These are phyloP conservation scores for Clarias gariepinus DNA, from an alignment of 2,113 vertebrate species.

Conservation along the genomic window DNA sequence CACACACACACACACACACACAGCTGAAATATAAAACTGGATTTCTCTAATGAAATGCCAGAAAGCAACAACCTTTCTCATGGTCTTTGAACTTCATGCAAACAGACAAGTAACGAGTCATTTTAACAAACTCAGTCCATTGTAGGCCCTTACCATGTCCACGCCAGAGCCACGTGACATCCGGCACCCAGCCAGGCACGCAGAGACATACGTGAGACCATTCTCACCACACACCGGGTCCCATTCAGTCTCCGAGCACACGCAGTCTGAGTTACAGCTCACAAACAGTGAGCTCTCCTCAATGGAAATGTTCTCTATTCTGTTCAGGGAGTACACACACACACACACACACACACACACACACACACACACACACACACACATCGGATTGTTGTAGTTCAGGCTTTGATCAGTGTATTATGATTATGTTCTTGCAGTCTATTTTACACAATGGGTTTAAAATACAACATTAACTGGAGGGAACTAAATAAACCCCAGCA, in stretches of 20 bases:
- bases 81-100: background rate
- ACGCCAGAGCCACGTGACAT: conserved; percentile 72
- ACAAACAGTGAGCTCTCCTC: conserved; percentile 74
- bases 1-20: background rate
- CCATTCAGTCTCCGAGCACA: conserved; percentile 81
- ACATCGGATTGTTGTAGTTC: background rate
- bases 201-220: conserved; percentile 84
- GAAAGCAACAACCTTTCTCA: background rate
- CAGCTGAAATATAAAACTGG: background rate
- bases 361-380: background rate
- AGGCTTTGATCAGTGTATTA: background rate
- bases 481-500: background rate
- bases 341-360: background rate
- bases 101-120: background rate
- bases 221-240: conserved; percentile 88
- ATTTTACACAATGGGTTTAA: background rate
- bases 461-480: background rate
- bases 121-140: background rate
- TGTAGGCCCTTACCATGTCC: conserved; percentile 70
- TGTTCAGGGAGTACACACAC: conserved; percentile 50
- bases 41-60: background rate
- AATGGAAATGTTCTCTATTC: conserved; percentile 63
- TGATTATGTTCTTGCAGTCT: background rate
- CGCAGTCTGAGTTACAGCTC: conserved; percentile 82
- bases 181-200: conserved; percentile 88